Evolutionary conservation across 2,888 invertebrate species (phyloP), one percentile per base, ranked within the genome.

Genomic region (Drosophila maculinotata): DNA sequence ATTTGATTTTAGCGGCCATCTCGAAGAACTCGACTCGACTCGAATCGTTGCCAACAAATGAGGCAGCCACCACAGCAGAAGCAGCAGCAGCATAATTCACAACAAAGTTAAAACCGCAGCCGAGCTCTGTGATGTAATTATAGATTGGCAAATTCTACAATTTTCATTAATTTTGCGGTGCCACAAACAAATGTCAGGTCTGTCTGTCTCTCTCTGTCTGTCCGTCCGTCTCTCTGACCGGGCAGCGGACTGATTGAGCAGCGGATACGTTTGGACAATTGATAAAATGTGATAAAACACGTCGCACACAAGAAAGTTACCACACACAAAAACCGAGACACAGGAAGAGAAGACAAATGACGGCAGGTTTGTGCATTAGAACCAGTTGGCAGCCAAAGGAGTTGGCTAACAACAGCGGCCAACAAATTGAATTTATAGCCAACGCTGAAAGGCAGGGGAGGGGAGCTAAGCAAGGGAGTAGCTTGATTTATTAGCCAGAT

Each of bases 121-220:
- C 54, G 10, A 7, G 14, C 45, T 28, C 31, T 58, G 36, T 75
- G 84, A 84, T 88, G 82, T 87, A 89, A 89, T 89, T 89, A 89
- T 78, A 89, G 89, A 89, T 89, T 89, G 82, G 76, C 72, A 74
- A 83, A 79, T 84, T 73, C 81, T 79, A 87, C 79, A 83, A 84
- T 79, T 88, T 81, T 83, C 89, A 89, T 89, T 89, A 88, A 88
- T 89, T 87, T 81, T 83, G 75, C 44, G 64, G 69, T 66, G 53
- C 33, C 7, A 56, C 74, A 65, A 56, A 70, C 71, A 72, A 82
- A 77, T 69, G 65, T 64, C 53, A 38, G 25, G n/a, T 31, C 39
- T 17, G 38, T 12, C 48, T 45, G 52, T 14, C 70, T 36, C 51
- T 10, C 20, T 6, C 10, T 36, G 1, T 17, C 23, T 30, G 48